Percentiles rank a stretch among this genome's conserved stretches.
phyloP scores from a whole-genome alignment of 2,797 vertebrate genomes.

The Emydoidea blandingii region DNA sequence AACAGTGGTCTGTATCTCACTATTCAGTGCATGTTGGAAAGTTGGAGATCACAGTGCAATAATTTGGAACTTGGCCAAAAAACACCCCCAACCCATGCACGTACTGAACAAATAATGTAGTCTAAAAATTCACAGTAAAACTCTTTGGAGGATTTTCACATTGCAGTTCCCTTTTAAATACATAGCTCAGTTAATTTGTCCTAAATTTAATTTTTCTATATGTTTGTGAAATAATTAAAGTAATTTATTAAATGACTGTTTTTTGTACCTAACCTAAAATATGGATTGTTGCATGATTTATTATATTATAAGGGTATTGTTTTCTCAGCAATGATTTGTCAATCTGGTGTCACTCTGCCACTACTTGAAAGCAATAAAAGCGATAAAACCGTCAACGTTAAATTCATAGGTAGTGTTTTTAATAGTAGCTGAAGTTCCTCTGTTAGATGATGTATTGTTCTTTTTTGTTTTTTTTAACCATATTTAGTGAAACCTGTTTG shows the following conservation, averaged over 20 bases:
- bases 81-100: not conserved
- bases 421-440: not conserved
- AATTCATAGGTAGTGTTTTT: not conserved
- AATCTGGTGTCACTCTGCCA: not conserved
- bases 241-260: conserved; percentile 23
- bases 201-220: not conserved
- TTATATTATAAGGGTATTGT: not conserved
- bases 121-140: conserved; percentile 7
- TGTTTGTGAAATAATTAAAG: conserved; percentile 7
- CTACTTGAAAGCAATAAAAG: not conserved
- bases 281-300: not conserved
- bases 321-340: conserved; percentile 11
- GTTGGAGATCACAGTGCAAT: not conserved
- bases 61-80: not conserved
- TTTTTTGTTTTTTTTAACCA: not conserved
- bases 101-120: not conserved
- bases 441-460: not conserved
- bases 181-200: not conserved
- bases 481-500: not conserved
- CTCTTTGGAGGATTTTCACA: conserved; percentile 8
- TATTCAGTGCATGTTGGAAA: conserved; percentile 66
- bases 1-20: conserved; percentile 74
- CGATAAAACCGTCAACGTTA: not conserved
- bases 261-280: conserved; percentile 21
- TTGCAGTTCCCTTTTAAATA: not conserved